A percentile compares a stretch with the other conserved stretches of the same genome.
Conservation (phyloP, 2,888 invertebrate species). For the Drosophila sordidapex region DNA sequence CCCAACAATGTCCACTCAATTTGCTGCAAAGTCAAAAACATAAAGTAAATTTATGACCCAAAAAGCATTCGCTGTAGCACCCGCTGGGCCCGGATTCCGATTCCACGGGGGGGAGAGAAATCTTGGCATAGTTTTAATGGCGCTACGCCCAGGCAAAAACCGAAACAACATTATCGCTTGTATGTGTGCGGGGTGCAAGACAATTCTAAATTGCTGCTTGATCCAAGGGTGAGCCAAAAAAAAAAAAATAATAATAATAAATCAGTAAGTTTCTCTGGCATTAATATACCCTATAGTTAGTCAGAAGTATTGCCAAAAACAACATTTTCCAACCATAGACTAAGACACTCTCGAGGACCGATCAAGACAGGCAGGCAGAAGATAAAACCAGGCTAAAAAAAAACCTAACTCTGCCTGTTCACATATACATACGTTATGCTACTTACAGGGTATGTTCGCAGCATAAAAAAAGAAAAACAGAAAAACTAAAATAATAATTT, state of each 20-base stretch:
- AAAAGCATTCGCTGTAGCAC: constrained; percentile 28
- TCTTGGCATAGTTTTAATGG: constrained; percentile 66
- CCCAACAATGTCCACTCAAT: constrained; percentile 49
- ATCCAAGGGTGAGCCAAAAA: constrained; percentile 23
- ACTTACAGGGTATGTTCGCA: constrained; percentile 33
- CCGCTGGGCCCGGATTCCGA: constrained; percentile 39
- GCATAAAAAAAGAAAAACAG: neutral
- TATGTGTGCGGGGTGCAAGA: constrained; percentile 7
- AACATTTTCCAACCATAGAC: neutral
- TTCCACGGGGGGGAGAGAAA: neutral
- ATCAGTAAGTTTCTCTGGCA: neutral
- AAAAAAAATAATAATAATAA: constrained; percentile 2
- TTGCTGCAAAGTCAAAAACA: constrained; percentile 43
- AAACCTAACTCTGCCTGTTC: neutral
- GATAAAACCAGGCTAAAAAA: neutral
- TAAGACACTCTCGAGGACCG: neutral
- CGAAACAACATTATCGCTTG: constrained; percentile 43
- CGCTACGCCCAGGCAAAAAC: constrained; percentile 51
- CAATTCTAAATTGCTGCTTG: constrained; percentile 40
- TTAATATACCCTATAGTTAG: constrained; percentile 4
- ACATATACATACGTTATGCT: neutral
- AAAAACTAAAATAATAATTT: constrained; percentile 63
- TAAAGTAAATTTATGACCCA: constrained; percentile 58
- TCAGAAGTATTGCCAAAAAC: neutral
- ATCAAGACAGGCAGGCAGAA: neutral